Base-by-base conservation (phyloP, 2,113 vertebrate species). In the Lasiurus borealis region DNA sequence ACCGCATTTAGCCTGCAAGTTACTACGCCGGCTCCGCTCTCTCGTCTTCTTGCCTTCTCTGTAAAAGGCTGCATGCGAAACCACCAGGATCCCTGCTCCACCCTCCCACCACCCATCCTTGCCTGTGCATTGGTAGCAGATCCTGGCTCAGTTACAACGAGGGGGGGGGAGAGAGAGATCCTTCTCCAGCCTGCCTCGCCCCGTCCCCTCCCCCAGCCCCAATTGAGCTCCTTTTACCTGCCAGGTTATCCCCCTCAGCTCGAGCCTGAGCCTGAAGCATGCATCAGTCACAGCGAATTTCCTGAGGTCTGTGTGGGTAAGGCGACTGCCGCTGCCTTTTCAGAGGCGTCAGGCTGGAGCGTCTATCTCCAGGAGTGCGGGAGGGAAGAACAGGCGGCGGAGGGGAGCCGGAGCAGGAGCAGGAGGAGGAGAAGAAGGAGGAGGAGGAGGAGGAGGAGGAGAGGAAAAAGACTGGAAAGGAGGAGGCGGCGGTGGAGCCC, bases 1-100 rank as follows among this genome's bases (percentile, higher is more conserved):
- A 97, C 98, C 95, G 93, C 97, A 98, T 97, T 92, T 96, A 98
- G 91, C 96, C 96, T 98, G 97, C 96, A 98, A 98, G 97, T 98
- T 98, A 87, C 97, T 97, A 80, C n/a, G 87, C 92, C 83, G 66
- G 77, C 91, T 97, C 95, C 97, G 97, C 96, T 97, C 97, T 97
- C 98, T 98, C 97, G 66, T 96, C 88, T 92, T 96, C 89, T 96
- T 97, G 84, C 92, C 96, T 95, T 97, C 97, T 98, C 94, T 97
- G 94, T 98, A 88, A 93, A 97, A 98, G 97, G 98, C 97, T 98
- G 92, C 97, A 96, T 93, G 96, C 98, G 98, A 98, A 95, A 96
- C 97, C 97, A 97, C 69, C 94, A 80, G 88, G 88, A 92, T 87
- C 95, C 34, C 29, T 82, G 85, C 93, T 93, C 86, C 94, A 88